Conservation (phyloP, 2,888 invertebrate genomes). For the Agapetus fuscipes region DNA sequence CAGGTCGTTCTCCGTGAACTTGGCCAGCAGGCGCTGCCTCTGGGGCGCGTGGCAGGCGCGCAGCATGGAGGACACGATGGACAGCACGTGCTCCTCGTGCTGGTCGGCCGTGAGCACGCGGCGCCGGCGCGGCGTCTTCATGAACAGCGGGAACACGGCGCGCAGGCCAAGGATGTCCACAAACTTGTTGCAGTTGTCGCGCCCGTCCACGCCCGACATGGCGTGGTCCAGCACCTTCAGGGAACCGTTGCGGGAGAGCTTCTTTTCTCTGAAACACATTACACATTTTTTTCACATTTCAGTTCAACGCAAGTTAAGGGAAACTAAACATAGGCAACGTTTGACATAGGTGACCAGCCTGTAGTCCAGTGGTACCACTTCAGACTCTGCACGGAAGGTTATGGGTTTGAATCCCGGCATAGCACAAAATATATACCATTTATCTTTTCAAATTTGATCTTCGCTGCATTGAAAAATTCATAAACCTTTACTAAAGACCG, state of each 20-base stretch:
- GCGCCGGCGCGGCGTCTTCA: slow-evolving; percentile 94
- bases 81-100: slow-evolving; percentile 91
- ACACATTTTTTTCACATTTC: slow-evolving; percentile 8
- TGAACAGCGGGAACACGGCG: slow-evolving; percentile 95
- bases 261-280: slow-evolving; percentile 79
- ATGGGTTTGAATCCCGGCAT: too few species aligned
- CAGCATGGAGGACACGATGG: slow-evolving; percentile 88
- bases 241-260: slow-evolving; percentile 91
- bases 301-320: not conserved
- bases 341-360: too few species aligned
- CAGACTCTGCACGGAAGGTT: too few species aligned
- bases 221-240: slow-evolving; percentile 97
- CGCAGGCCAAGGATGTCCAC: slow-evolving; percentile 94
- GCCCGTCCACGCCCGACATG: slow-evolving; percentile 86
- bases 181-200: slow-evolving; percentile 94
- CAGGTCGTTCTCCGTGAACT: slow-evolving; percentile 96
- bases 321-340: not conserved
- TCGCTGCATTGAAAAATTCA: too few species aligned
- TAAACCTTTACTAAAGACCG: too few species aligned
- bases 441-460: too few species aligned
- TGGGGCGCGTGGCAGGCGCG: slow-evolving; percentile 88
- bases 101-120: slow-evolving; percentile 75
- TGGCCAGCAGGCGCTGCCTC: slow-evolving; percentile 80
- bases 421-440: too few species aligned
- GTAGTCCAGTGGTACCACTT: too few species aligned